Conservation (phyloP, 37 sponge, comb jelly and placozoan species). For the Hexactinellida sp. region DNA sequence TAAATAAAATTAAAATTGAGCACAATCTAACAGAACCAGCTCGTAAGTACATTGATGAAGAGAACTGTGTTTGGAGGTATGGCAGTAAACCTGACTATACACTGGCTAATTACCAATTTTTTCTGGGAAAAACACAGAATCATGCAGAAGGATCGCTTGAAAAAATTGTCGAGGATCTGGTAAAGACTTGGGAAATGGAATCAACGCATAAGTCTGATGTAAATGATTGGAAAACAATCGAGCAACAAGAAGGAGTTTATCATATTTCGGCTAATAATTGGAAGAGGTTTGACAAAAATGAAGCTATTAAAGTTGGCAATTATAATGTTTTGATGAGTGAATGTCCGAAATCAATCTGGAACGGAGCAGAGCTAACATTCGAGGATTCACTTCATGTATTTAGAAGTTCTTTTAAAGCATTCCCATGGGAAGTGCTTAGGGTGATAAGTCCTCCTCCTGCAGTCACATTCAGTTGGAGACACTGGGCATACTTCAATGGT, state of each 20-base stretch:
- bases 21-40: conserved; percentile 17
- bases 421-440: conserved; percentile 31
- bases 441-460: conserved; percentile 23
- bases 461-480: conserved; percentile 32
- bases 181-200: conserved; percentile 42
- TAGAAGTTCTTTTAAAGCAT: conserved; percentile 25
- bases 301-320: background rate
- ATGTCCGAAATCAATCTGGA: conserved; percentile 15
- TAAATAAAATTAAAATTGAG: conserved; percentile 8
- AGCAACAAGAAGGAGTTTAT: background rate
- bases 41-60: conserved; percentile 14
- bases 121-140: conserved; percentile 31
- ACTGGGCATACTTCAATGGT: conserved; percentile 29
- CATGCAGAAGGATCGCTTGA: conserved; percentile 32
- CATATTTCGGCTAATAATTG: background rate
- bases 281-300: background rate
- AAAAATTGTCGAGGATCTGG: conserved; percentile 28
- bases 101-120: conserved; percentile 20
- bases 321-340: conserved; percentile 17
- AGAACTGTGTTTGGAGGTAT: background rate
- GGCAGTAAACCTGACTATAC: conserved; percentile 35
- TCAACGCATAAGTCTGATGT: background rate
- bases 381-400: conserved; percentile 25
- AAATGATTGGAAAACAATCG: background rate
- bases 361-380: conserved; percentile 18